Percentiles rank a stretch among this genome's conserved stretches.
Evolutionary conservation across 2,113 vertebrate genomes (phyloP).

Genomic region (Oryzias celebensis): DNA sequence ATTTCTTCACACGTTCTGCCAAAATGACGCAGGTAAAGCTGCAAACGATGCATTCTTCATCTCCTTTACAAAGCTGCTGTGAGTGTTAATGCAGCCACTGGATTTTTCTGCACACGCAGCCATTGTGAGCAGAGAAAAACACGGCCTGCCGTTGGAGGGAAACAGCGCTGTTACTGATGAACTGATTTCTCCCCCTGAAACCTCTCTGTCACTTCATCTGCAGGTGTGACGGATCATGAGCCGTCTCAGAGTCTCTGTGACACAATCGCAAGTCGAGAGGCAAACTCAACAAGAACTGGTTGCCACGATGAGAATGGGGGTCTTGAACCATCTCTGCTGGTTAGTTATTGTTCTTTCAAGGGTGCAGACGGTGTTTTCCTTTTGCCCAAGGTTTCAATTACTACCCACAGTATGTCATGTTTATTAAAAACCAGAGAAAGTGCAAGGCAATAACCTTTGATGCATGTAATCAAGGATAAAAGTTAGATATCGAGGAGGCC

Average conservation of each 20-base stretch:
- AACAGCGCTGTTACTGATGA: constrained; percentile 12
- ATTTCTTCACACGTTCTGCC: too few relatives aligned
- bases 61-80: constrained; percentile 34
- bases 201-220: constrained; percentile 11
- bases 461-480: constrained; percentile 9
- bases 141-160: background rate
- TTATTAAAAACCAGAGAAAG: constrained; percentile 47
- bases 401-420: constrained; percentile 41
- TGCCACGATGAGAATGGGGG: constrained; percentile 3
- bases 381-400: constrained; percentile 23
- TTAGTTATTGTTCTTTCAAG: constrained; percentile 42
- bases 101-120: constrained; percentile 10
- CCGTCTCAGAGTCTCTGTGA: background rate
- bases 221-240: background rate
- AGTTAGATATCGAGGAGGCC: constrained; percentile 31
- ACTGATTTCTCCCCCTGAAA: background rate
- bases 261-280: constrained; percentile 11
- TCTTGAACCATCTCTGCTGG: background rate
- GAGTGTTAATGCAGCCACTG: constrained; percentile 49
- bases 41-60: constrained; percentile 33
- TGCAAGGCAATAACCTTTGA: constrained; percentile 28
- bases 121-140: background rate
- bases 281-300: constrained; percentile 3
- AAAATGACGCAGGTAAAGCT: background rate
- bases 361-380: constrained; percentile 30